Conservation (phyloP, 2,113 vertebrate species). For the Cavia porcellus region DNA sequence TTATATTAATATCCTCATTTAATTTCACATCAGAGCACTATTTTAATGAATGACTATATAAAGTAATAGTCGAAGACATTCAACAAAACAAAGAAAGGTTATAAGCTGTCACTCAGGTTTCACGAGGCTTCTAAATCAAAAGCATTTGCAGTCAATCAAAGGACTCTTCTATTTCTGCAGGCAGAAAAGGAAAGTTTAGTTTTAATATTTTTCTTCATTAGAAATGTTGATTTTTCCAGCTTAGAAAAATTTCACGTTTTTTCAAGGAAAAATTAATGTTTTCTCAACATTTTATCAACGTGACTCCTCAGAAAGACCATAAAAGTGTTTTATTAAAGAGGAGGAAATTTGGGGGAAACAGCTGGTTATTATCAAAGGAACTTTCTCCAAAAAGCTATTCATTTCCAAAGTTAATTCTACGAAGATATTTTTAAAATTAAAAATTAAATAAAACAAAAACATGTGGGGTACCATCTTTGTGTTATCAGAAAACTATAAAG, state of each 20-base stretch:
- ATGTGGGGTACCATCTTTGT: constrained; percentile 84
- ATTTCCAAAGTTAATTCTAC: constrained; percentile 80
- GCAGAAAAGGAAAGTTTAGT: constrained; percentile 76
- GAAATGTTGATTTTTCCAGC: constrained; percentile 79
- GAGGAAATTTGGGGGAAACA: constrained; percentile 24
- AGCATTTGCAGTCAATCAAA: constrained; percentile 16
- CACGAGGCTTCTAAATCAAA: background rate
- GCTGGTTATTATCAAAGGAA: constrained; percentile 67
- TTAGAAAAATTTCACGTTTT: constrained; percentile 76
- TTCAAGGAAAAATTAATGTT: constrained; percentile 55
- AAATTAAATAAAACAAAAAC: constrained; percentile 68
- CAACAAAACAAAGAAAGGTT: constrained; percentile 17
- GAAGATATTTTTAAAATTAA: constrained; percentile 83
- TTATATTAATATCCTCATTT: constrained; percentile 62
- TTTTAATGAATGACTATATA: constrained; percentile 65
- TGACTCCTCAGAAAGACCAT: constrained; percentile 58
- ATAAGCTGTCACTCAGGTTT: background rate
- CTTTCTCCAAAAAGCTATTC: constrained; percentile 73
- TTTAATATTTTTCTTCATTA: constrained; percentile 65
- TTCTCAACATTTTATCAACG: constrained; percentile 13
- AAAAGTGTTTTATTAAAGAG: constrained; percentile 44
- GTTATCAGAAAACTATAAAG: constrained; percentile 87
- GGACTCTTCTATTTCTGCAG: constrained; percentile 71
- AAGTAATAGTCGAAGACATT: constrained; percentile 61
- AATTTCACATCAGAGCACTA: constrained; percentile 71